Base-by-base conservation (phyloP, 1,140 invertebrate genomes). In the Cyclargus thomasi region DNA sequence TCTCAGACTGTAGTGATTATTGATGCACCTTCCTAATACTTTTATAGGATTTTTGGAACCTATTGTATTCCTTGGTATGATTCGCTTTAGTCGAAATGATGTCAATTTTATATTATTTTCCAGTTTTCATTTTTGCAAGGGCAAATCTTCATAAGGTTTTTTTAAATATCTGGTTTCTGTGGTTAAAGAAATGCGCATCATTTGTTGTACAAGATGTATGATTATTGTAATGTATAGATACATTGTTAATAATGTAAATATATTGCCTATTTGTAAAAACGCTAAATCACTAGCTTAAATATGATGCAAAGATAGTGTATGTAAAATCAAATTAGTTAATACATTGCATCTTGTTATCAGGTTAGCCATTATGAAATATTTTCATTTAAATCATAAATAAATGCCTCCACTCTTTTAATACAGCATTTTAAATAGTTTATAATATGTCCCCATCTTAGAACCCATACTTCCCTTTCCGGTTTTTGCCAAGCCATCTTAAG, bases 351-450 rank as follows among this genome's bases (percentile, higher is more conserved):
- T 82, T 80, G 75, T 81, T 80, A 78, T 79, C 70, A 76, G 72
- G 72, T 72, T 73, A 81, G 73, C 67, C 70, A 71, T 70, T 78
- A 75, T 77, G 73, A 74, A 81, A 79, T 80, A 81, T 73, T 83
- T 80, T 81, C 73, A 80, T 83, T 81, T 78, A 78, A 75, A 79
- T 80, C 75, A 82, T 79, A 83, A 85, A 83, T 77, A 83, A 85
- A 78, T 79, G 80, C 81, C 80, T 83, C 76, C 77, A 77, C 68
- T 79, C 80, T 75, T 63, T 59, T 39, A 21, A 55, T 66, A 35
- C 53, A 35, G 53, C 35, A 66, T 66, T 66, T 66, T 36, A 29
- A 59, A 57, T 59, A 23, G 6, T 53, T 64, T 53, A 47, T 47
- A 23, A 29, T 29, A 29, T 29, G 5, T 29, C 4, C 8, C 29